Percentiles rank a stretch among this genome's conserved stretches.
Conservation (phyloP, 2,888 invertebrate species). For the Andrena bicolor region DNA sequence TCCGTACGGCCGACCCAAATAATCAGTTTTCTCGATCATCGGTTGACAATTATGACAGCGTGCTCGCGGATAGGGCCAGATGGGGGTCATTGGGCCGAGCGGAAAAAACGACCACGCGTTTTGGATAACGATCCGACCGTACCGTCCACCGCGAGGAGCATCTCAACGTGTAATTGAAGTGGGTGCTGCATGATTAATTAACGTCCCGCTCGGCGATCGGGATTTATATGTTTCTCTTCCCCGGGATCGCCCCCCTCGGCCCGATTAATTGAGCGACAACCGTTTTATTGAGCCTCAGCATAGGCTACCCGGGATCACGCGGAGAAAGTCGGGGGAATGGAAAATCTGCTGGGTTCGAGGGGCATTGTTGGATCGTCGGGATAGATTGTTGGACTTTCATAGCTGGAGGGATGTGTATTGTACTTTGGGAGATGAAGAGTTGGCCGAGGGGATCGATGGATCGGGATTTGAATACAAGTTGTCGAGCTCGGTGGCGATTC, state of each 20-base stretch:
- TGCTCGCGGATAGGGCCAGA: conserved; percentile 35
- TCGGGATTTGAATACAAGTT: no score
- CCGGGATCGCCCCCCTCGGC: background rate
- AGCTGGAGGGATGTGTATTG: no score
- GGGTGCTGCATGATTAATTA: conserved; percentile 60
- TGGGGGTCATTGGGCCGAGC: conserved; percentile 65
- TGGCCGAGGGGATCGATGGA: no score
- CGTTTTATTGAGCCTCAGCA: background rate
- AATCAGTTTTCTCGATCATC: conserved; percentile 59
- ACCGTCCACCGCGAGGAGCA: conserved; percentile 31
- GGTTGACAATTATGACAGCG: conserved; percentile 69
- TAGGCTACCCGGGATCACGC: background rate
- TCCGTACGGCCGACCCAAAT: conserved; percentile 67
- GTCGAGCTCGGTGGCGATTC: no score
- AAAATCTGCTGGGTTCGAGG: background rate
- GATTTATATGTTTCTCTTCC: conserved; percentile 38
- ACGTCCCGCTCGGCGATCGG: conserved; percentile 30
- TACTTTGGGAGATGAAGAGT: no score
- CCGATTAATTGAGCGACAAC: conserved; percentile 3
- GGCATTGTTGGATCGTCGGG: no score
- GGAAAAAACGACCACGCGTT: conserved; percentile 10
- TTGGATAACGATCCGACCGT: conserved; percentile 58
- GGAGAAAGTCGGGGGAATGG: background rate
- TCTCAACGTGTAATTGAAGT: conserved; percentile 53
- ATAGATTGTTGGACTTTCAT: no score